A percentile compares a stretch with the other conserved stretches of the same genome.
phyloP scores from a whole-genome alignment of 2,113 vertebrate species.

The Ptilonorhynchus violaceus region DNA sequence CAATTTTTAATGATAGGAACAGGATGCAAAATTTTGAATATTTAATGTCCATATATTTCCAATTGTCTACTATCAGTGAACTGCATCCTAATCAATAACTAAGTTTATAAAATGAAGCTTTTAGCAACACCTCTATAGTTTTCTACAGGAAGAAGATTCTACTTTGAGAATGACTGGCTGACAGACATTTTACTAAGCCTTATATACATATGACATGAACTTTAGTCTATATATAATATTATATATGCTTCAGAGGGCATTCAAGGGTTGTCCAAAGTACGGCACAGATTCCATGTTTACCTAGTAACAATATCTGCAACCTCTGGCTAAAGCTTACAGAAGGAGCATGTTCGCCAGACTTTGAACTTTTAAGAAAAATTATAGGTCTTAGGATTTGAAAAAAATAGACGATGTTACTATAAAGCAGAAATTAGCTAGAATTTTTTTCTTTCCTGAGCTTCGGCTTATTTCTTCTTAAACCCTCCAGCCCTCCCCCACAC shows the following conservation, averaged over 20 bases:
- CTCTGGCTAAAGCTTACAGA: background rate
- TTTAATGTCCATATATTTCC: background rate
- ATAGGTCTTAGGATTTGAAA: background rate
- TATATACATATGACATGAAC: background rate
- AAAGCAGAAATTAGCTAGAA: background rate
- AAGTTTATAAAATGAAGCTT: background rate
- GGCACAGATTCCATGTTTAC: background rate
- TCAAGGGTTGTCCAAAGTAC: background rate
- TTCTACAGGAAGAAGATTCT: background rate
- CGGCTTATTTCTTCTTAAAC: background rate
- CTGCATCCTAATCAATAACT: background rate
- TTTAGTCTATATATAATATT: background rate
- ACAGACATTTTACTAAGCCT: background rate
- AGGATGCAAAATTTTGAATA: background rate
- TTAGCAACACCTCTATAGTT: background rate
- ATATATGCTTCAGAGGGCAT: background rate
- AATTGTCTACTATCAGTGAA: background rate
- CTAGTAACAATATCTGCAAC: background rate
- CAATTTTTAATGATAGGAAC: background rate
- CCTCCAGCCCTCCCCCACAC: accelerated
- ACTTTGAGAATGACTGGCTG: background rate
- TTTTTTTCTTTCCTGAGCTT: background rate
- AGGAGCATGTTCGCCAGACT: background rate
- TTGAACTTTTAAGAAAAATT: background rate
- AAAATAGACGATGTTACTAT: background rate